Evolutionary conservation across 2,888 invertebrate genomes (phyloP), one percentile per base, ranked within the genome.

Genomic region (Hipparchia semele): DNA sequence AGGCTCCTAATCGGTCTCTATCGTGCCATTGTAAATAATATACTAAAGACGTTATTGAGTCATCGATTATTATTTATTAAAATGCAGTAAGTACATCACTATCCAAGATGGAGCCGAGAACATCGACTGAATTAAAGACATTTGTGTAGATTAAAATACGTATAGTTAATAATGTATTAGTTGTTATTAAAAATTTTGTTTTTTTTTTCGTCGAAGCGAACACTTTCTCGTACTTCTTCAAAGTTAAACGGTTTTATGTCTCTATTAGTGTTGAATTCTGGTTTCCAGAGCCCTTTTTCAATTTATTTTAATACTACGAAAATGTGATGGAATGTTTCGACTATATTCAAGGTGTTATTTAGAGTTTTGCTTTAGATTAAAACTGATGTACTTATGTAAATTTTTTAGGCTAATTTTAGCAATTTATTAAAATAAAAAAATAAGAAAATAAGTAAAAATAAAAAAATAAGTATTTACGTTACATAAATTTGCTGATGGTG

Each of bases 81-180:
- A 60, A n/a, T 7, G 33, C 39, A 72, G 33, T 54, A 66, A 72
- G 33, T 54, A 66, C 84, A 79, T 74, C 82, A 67, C 82, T 83
- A 80, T 74, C 56, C 60, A 33, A 73, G 72, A 79, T 79, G 75
- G 77, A 75, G 73, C 79, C 78, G 77, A 80, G 79, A 82, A 82
- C 80, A 80, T 79, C 79, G 80, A 79, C 82, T 78, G 82, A 87
- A 79, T 81, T 83, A 83, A 83, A 89, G 86, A 86, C 86, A 85
- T 90, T 87, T 86, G 84, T 86, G 86, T 87, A 88, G 87, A 90
- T 90, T 90, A 91, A 88, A 89, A 90, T 84, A 84, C 84, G 84
- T 85, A 84, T 83, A 80, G 81, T 84, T 86, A 86, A 85, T 88
- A 88, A 87, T 83, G 83, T 87, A 86, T 88, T 84, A 87, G 82